phyloP scores from a whole-genome alignment of 2,797 vertebrate genomes.

The Sciurus carolinensis region DNA sequence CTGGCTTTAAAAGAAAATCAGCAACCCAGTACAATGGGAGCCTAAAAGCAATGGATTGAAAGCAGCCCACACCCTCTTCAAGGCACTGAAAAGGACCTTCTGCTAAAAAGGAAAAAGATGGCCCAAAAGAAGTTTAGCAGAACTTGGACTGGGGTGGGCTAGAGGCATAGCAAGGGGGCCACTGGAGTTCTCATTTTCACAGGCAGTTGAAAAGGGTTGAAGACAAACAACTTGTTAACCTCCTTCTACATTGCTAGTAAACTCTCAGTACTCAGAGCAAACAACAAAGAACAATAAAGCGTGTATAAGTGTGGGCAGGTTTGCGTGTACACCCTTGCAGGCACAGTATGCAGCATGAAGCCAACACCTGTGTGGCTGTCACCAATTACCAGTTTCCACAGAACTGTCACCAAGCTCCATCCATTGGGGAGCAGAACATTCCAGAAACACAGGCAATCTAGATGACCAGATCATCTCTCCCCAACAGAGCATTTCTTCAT shows the following conservation, averaged over 20 bases:
- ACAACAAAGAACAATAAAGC: background rate
- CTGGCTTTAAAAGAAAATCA: constrained; percentile 66
- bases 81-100: background rate
- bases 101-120: background rate
- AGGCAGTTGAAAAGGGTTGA: background rate
- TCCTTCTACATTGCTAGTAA: background rate
- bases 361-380: background rate
- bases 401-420: background rate
- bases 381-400: background rate
- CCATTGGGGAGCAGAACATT: background rate
- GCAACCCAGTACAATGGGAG: constrained; percentile 60
- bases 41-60: constrained; percentile 7
- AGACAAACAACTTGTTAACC: background rate
- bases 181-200: background rate
- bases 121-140: background rate
- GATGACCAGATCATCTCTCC: background rate
- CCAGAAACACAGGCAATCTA: constrained; percentile 41
- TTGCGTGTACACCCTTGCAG: background rate
- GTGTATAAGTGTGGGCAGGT: background rate
- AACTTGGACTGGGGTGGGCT: background rate
- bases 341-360: background rate
- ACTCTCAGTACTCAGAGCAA: background rate
- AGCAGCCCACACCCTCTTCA: background rate
- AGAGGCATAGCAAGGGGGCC: background rate
- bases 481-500: constrained; percentile 16